Conservation (phyloP, 2,888 invertebrate genomes). For the Hydrotaea diabolus region DNA sequence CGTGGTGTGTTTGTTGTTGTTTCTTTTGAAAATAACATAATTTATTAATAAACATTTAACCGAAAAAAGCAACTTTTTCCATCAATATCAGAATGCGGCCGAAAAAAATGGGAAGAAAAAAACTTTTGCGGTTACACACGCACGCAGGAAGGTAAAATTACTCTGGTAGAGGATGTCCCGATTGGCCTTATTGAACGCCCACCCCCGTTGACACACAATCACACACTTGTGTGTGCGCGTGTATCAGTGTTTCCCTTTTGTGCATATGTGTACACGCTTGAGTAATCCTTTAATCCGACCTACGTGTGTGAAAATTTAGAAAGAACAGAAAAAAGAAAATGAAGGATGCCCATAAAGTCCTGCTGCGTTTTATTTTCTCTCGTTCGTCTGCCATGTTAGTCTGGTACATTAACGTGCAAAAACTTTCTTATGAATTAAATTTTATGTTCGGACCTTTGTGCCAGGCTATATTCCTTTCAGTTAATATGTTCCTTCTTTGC, state of each 20-base stretch:
- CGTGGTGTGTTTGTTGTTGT: background rate
- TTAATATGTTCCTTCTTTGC: background rate
- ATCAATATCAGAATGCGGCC: constrained; percentile 19
- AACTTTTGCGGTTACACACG: constrained; percentile 10
- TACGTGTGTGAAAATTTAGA: background rate
- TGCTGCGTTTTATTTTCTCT: too few species aligned
- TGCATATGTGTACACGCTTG: background rate
- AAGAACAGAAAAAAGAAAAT: background rate
- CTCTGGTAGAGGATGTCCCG: background rate
- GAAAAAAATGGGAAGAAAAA: background rate
- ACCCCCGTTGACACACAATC: background rate
- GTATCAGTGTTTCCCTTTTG: too few species aligned
- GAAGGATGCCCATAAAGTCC: constrained; percentile 16
- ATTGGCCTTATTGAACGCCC: background rate
- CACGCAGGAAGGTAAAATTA: background rate
- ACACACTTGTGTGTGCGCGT: background rate
- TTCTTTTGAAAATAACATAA: constrained; percentile 18
- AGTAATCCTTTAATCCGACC: constrained; percentile 12
- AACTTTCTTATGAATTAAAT: background rate
- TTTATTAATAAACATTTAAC: constrained; percentile 27
- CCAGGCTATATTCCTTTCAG: too few species aligned
- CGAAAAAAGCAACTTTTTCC: background rate
- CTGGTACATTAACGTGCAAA: too few species aligned
- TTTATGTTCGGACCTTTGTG: too few species aligned
- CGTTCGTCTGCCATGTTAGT: background rate